Evolutionary conservation across 2,888 invertebrate genomes (phyloP).

Genomic region (Eupithecia subfuscata): DNA sequence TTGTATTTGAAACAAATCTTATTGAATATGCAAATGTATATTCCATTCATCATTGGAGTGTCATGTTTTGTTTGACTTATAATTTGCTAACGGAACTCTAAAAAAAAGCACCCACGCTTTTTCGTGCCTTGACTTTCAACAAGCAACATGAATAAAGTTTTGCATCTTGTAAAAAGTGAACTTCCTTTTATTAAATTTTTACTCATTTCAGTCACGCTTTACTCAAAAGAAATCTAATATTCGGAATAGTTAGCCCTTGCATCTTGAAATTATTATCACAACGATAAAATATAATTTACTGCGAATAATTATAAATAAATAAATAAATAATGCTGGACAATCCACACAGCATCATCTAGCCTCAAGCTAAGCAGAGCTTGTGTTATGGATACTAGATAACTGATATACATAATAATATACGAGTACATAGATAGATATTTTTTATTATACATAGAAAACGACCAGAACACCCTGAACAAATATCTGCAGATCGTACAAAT

Average conservation of each 20-base stretch:
- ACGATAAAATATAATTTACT: not conserved
- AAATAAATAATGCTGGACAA: no score
- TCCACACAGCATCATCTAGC: no score
- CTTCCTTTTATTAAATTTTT: not conserved
- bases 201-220: not conserved
- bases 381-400: no score
- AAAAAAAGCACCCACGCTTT: not conserved
- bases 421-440: no score
- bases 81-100: not conserved
- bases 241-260: not conserved
- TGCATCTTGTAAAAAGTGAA: constrained; percentile 4
- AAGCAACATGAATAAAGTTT: not conserved
- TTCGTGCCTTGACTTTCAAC: not conserved
- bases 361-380: no score
- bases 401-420: no score
- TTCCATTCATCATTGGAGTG: not conserved
- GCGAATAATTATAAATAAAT: no score
- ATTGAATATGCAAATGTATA: no score
- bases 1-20: no score
- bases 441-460: no score
- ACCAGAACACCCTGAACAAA: no score
- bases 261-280: not conserved
- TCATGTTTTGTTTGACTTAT: not conserved
- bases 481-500: no score
- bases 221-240: not conserved